Evolutionary conservation across 2,797 vertebrate genomes (phyloP).

Genomic region (Rhodeus uyekii): DNA sequence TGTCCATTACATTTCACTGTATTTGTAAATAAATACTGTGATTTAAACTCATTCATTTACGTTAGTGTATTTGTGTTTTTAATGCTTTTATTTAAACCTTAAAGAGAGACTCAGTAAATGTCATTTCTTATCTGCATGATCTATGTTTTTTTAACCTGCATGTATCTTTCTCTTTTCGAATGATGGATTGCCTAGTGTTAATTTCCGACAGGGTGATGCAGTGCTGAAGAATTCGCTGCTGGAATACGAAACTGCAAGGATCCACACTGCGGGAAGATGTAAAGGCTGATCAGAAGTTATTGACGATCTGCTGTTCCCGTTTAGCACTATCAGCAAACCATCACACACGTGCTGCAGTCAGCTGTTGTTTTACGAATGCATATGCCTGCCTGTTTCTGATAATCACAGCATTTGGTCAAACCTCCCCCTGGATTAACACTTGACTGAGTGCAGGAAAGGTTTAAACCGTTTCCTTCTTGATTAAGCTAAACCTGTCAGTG

Average conservation of each 20-base stretch:
- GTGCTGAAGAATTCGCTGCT: neutral
- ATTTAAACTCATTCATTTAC: conserved; percentile 1
- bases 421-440: conserved; percentile 9
- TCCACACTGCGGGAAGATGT: conserved; percentile 9
- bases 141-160: conserved; percentile 8
- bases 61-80: neutral
- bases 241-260: neutral
- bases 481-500: neutral
- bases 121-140: neutral
- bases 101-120: neutral
- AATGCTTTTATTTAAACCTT: neutral
- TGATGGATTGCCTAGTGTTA: conserved; percentile 37
- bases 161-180: neutral
- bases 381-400: neutral
- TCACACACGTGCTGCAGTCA: neutral
- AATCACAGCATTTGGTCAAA: conserved; percentile 30
- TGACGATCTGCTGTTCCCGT: conserved; percentile 15
- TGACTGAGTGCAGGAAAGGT: neutral
- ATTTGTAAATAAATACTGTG: conserved; percentile 81
- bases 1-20: conserved; percentile 78
- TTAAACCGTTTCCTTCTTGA: neutral
- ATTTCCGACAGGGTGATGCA: conserved; percentile 3
- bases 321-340: conserved; percentile 26
- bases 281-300: conserved; percentile 8
- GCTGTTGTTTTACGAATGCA: conserved; percentile 27